phyloP scores from a whole-genome alignment of 2,113 vertebrate species.

The Vombatus ursinus region DNA sequence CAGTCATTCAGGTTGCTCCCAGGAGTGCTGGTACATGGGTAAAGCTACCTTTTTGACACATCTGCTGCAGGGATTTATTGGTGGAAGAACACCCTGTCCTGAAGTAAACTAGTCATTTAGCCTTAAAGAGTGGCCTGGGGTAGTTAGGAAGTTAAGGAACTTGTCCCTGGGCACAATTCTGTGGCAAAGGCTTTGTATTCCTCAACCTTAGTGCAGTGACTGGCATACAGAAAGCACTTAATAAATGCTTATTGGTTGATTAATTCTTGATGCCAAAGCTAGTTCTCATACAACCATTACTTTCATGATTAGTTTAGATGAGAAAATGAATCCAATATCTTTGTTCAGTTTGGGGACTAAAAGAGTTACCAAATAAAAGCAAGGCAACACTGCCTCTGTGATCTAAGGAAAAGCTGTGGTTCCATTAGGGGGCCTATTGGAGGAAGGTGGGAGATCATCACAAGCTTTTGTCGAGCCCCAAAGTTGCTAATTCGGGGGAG shows the following conservation, averaged over 20 bases:
- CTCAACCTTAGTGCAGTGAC: not conserved
- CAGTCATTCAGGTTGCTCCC: not conserved
- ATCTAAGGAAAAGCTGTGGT: not conserved
- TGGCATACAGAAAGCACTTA: not conserved
- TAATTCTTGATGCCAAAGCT: not conserved
- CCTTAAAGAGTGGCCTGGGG: not conserved
- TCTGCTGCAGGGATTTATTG: not conserved
- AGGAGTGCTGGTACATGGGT: not conserved
- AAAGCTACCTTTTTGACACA: not conserved
- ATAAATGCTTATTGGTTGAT: not conserved
- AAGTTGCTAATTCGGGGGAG: constrained; percentile 19
- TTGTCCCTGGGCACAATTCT: not conserved
- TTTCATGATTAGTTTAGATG: not conserved
- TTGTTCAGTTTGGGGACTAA: not conserved
- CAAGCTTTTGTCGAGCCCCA: not conserved
- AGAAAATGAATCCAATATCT: not conserved
- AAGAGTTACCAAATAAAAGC: not conserved
- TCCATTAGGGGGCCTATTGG: not conserved
- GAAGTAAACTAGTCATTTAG: not conserved
- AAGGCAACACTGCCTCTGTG: not conserved
- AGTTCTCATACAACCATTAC: not conserved
- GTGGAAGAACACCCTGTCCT: not conserved
- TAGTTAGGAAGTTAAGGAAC: not conserved
- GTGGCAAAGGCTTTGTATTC: not conserved
- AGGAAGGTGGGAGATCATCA: not conserved